phyloP scores from a whole-genome alignment of 37 sponge, comb jelly and placozoan genomes.

The Aphrocallistes beatrix region DNA sequence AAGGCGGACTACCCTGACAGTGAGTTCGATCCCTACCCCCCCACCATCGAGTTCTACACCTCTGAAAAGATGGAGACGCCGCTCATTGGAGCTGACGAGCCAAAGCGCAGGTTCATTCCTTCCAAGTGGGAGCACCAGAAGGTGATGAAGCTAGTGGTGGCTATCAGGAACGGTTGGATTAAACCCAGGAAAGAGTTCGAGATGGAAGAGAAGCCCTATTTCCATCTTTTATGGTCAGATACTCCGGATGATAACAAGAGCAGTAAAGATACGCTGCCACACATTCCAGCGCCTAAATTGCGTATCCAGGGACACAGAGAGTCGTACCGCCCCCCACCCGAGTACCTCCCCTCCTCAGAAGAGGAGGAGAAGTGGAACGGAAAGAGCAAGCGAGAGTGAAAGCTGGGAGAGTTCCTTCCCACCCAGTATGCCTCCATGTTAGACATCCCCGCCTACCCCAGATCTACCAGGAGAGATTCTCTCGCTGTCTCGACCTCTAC shows the following conservation, averaged over 20 bases:
- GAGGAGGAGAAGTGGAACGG: constrained; percentile 39
- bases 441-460: constrained; percentile 73
- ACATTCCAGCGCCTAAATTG: constrained; percentile 88
- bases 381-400: not conserved
- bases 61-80: constrained; percentile 59
- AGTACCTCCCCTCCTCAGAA: constrained; percentile 79
- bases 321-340: constrained; percentile 96
- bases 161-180: constrained; percentile 80
- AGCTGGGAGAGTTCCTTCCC: not conserved
- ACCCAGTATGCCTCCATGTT: constrained; percentile 52
- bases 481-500: constrained; percentile 93
- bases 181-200: constrained; percentile 34
- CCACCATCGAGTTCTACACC: constrained; percentile 75
- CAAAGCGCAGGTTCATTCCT: constrained; percentile 81
- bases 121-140: constrained; percentile 80
- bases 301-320: constrained; percentile 82
- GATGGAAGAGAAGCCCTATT: constrained; percentile 38
- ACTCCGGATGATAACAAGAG: constrained; percentile 32
- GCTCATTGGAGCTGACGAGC: constrained; percentile 44
- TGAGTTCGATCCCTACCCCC: constrained; percentile 71
- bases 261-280: constrained; percentile 36
- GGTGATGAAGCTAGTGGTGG: constrained; percentile 64
- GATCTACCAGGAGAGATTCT: constrained; percentile 87
- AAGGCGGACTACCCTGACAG: constrained; percentile 46
- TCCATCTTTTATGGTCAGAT: constrained; percentile 72